These are phyloP conservation scores for Muscicapa striata DNA, from an alignment of 2,797 vertebrate genomes.

Conservation along the genomic window DNA sequence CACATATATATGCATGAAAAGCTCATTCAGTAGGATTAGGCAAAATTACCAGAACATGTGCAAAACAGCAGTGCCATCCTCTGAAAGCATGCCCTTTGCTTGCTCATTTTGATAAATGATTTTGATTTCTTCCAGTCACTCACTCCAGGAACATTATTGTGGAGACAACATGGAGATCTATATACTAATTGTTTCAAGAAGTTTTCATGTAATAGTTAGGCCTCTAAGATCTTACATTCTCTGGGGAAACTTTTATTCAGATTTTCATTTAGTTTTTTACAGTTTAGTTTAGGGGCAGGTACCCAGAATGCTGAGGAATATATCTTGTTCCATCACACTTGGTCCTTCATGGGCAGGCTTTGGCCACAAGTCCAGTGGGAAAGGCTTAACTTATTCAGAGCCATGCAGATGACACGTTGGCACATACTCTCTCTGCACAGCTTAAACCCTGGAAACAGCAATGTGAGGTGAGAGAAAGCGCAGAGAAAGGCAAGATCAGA, in stretches of 20 bases:
- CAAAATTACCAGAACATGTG: background rate
- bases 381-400: background rate
- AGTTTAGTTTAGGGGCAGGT: background rate
- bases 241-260: background rate
- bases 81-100: background rate
- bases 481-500: background rate
- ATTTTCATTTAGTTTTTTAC: background rate
- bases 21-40: background rate
- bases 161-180: background rate
- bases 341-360: background rate
- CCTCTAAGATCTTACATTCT: background rate
- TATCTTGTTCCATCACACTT: background rate
- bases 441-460: background rate
- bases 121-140: background rate
- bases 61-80: background rate
- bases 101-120: background rate
- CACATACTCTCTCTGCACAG: accelerated
- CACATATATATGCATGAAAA: background rate
- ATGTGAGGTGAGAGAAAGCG: background rate
- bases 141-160: background rate
- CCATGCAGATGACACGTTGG: background rate
- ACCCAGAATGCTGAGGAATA: background rate
- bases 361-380: background rate
- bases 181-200: background rate
- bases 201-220: background rate